Conservation (phyloP, 2,888 invertebrate genomes). For the Papilio gigon region DNA sequence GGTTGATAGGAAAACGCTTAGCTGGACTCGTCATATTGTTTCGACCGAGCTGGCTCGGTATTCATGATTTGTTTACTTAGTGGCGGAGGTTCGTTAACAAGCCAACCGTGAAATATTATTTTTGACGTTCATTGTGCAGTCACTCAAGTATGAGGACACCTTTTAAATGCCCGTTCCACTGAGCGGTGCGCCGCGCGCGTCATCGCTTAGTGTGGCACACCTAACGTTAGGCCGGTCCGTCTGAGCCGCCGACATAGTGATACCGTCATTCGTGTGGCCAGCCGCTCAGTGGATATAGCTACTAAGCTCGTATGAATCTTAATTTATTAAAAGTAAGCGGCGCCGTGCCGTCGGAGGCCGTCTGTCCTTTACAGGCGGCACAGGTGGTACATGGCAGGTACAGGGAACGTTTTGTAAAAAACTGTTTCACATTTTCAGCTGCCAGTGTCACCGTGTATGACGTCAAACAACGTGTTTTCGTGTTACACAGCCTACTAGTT, state of each 20-base stretch:
- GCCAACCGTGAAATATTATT: not conserved
- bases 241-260: too few species aligned
- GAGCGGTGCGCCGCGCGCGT: not conserved
- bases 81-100: not conserved
- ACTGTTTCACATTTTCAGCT: not conserved
- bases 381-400: too few species aligned
- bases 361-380: not conserved
- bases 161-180: not conserved
- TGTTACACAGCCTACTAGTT: too few species aligned
- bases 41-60: too few species aligned
- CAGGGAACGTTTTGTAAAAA: too few species aligned
- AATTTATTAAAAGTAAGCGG: conserved; percentile 7
- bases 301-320: not conserved
- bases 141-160: not conserved
- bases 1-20: too few species aligned
- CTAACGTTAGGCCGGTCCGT: too few species aligned
- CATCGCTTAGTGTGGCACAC: too few species aligned
- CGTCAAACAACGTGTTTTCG: too few species aligned
- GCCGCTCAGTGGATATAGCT: not conserved
- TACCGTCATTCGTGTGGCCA: not conserved
- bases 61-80: not conserved
- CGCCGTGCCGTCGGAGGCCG: not conserved
- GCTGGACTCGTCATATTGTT: too few species aligned
- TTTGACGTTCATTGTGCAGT: not conserved
- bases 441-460: too few species aligned